Base-by-base conservation (phyloP, 2,888 invertebrate genomes). In the Caenorhabditis becei region DNA sequence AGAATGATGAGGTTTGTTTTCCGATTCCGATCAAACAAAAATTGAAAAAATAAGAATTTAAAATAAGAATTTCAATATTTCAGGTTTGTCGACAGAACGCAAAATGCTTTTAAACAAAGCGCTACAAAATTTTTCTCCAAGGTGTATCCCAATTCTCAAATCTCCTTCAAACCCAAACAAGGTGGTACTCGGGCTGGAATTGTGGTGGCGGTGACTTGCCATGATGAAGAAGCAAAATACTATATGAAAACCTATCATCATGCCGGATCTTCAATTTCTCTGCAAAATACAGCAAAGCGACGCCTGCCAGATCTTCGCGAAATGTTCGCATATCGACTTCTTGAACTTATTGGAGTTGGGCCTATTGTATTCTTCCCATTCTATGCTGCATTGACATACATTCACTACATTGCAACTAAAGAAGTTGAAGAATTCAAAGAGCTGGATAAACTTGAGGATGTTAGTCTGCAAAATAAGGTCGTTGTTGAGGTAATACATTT, bases 161-260 rank as follows among this genome's bases (percentile, higher is more conserved):
- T 80, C 28, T 47, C 44, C 58, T 77, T 80, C 56, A 53, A 80
- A 32, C 65, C 62, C 23, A 77, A 80, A 28, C 47, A 67, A 75
- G 80, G 69, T 24, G 74, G 80, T 37, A 78, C 41, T 37, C 67
- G 80, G 26, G 35, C 69, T 37, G 75, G 80, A 62, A 77, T 69
- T 62, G 58, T 67, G 59, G 74, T 80, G 47, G 61, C 49, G 10
- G 62, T 67, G 0, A 56, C 74, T 74, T 75, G 67, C 74, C 58
- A 80, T 53, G 63, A 41, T 20, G 69, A 80, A 62, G 49, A 58
- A 49, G 61, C 62, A 28, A 41, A 16, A 18, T 80, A 69, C 63
- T 80, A 80, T 61, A 80, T 80, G 80, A 80, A 80, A 35, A 77
- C 70, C 4, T 80, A 75, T 80, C 80, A 75, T 75, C 69, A 77